Base-by-base conservation (phyloP, 2,113 vertebrate species). In the Cephalopholis sonnerati region DNA sequence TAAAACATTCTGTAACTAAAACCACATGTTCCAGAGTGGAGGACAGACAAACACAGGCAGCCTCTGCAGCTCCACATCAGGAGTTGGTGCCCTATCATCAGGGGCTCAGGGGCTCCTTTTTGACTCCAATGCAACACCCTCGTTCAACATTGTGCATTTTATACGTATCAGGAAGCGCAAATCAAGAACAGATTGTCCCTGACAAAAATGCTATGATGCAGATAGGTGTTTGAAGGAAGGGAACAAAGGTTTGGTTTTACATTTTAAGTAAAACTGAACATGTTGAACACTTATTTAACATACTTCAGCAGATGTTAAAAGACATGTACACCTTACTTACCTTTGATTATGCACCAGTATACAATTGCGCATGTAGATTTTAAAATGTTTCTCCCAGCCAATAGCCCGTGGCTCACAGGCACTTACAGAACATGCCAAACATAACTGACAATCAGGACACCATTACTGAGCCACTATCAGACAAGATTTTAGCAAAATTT, bases 1-100 rank as follows among this genome's bases (percentile, higher is more conserved):
- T 95, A 95, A 95, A 96, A 96, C 94, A 93, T 92, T 93, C 92
- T 70, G 89, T 94, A 96, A 96, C 92, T 77, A 87, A 95, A 95
- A 95, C 90, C 96, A 96, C 94, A 96, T 96, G 95, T 95, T 93
- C 87, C 86, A 81, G 87, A 94, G 94, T 92, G 92, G 79, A 93
- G 87, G 87, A 89, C 84, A 90, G 92, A 92, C 92, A 91, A 89
- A 93, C 89, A 83, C 87, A 93, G 81, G 81, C 91, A 79, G 85
- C 74, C 87, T 86, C 85, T 77, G 77, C 84, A 83, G 82, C 83
- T 92, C 91, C 83, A 92, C 92, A 78, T 86, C 93, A 84, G 84
- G 85, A 94, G 86, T 84, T 36, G 86, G 87, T 90, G 91, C 89
- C 83, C 88, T 84, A 89, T 91, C 84, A 86, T 91, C 77, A 66